These are phyloP conservation scores for Prunella himalayana DNA, from an alignment of 2,113 vertebrate species.

Conservation along the genomic window DNA sequence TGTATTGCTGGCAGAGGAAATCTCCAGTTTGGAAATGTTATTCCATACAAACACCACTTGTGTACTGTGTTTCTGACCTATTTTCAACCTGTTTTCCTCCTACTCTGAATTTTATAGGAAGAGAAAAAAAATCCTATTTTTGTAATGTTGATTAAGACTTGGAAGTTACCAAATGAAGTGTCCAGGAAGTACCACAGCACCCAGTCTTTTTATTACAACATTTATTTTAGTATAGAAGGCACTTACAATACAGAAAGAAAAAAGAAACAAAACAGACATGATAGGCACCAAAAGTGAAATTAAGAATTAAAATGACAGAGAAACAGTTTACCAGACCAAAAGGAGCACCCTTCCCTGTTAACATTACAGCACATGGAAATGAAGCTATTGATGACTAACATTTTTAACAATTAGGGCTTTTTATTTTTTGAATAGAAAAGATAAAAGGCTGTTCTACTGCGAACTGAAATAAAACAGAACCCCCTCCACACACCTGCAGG, in stretches of 20 bases:
- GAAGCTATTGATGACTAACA: slow-evolving; percentile 70
- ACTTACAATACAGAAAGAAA: slow-evolving; percentile 87
- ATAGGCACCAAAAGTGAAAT: slow-evolving; percentile 60
- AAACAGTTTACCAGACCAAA: slow-evolving; percentile 42
- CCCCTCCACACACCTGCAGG: slow-evolving; percentile 56
- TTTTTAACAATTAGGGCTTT: slow-evolving; percentile 74
- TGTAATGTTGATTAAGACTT: not conserved
- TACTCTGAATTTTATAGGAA: not conserved
- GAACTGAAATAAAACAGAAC: slow-evolving; percentile 51
- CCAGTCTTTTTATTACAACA: slow-evolving; percentile 78
- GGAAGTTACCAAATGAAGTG: not conserved
- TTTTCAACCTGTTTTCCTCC: not conserved
- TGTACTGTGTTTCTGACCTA: not conserved
- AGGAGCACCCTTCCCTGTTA: slow-evolving; percentile 75
- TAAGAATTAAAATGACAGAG: slow-evolving; percentile 72
- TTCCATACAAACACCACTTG: not conserved
- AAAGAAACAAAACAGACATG: not conserved
- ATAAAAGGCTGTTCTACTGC: slow-evolving; percentile 77
- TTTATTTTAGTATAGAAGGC: slow-evolving; percentile 90
- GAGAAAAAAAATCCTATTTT: not conserved
- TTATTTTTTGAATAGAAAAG: slow-evolving; percentile 65
- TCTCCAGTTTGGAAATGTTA: not conserved
- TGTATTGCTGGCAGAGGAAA: not conserved
- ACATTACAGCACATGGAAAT: slow-evolving; percentile 73
- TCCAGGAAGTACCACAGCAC: not conserved